Evolutionary conservation across 2,113 vertebrate genomes (phyloP), one percentile per base, ranked within the genome.

Genomic region (Ia io): DNA sequence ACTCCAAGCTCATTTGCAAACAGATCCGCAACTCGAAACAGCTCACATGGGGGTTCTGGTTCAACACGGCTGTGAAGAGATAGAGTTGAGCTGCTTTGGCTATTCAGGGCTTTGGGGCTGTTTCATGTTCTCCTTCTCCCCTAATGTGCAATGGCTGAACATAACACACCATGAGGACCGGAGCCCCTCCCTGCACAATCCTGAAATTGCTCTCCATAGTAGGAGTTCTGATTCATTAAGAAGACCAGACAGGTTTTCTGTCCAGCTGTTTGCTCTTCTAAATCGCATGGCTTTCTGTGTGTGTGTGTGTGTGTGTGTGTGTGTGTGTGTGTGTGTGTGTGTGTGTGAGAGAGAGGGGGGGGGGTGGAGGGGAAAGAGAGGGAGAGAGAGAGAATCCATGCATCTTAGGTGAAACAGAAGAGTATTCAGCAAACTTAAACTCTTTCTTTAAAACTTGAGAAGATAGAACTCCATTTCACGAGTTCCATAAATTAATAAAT

Each of bases 1-100:
- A 97, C 95, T 97, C 97, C 80, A 44, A 97, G 96, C 98, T 98
- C 98, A 98, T 98, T 97, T 98, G 97, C 98, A 98, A 98, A 97
- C 97, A 97, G 96, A 97, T 96, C 97, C 88, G 96, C 6, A 84
- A 97, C 97, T 97, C 90, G 42, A 77, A 98, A 97, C 90, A 97
- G 97, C 95, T 96, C 97, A 10, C 1, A 2, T 79, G 97, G 93
- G 92, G 53, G 40, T 79, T 59, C 79, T n/a, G 20, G 37, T 76
- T 86, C 0, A 0, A 77, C 61, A 71, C 11, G 74, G 79, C 94
- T 95, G 35, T 18, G 23, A 84, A 73, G 42, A 44, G 47, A 23
- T 9, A 87, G 88, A 73, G 67, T 53, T 61, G 12, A 53, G 71
- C 18, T 53, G 37, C 44, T 93, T 80, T 90, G 67, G 93, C 51